These are phyloP conservation scores for Furcula furcula DNA, from an alignment of 2,888 invertebrate species.

Conservation along the genomic window DNA sequence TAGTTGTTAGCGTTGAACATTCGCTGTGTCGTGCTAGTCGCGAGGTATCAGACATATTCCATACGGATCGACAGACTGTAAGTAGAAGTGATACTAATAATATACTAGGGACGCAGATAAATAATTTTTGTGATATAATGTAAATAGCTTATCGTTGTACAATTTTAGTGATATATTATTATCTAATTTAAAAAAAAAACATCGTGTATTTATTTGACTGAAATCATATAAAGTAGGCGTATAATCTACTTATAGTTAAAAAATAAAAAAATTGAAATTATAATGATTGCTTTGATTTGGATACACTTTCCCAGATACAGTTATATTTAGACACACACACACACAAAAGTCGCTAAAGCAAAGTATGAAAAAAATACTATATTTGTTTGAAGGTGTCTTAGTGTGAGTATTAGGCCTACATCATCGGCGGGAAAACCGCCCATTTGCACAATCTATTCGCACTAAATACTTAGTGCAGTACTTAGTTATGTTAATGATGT, in stretches of 20 bases:
- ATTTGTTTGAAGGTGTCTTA: neutral
- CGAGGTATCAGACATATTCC: constrained; percentile 53
- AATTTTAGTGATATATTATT: constrained; percentile 75
- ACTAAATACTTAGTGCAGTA: constrained; percentile 12
- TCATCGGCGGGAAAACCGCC: neutral
- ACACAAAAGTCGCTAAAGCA: constrained; percentile 7
- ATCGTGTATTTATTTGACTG: constrained; percentile 81
- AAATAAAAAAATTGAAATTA: constrained; percentile 66
- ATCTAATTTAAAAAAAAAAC: constrained; percentile 70
- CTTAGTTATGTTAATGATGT: neutral
- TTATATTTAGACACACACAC: constrained; percentile 12
- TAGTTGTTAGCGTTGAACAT: constrained; percentile 46
- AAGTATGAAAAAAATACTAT: too few relatives aligned
- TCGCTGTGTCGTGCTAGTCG: constrained; percentile 14
- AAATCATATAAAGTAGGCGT: constrained; percentile 74
- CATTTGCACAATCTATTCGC: constrained; percentile 7
- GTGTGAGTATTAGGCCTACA: neutral
- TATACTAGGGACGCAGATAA: constrained; percentile 60
- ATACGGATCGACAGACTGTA: constrained; percentile 72
- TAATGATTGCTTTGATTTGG: constrained; percentile 49
- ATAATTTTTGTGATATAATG: constrained; percentile 76
- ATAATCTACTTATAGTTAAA: constrained; percentile 61
- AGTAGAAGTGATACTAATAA: constrained; percentile 75
- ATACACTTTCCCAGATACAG: constrained; percentile 9
- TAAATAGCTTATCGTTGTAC: constrained; percentile 80